Evolutionary conservation across 2,113 vertebrate genomes (phyloP), one percentile per base, ranked within the genome.

Genomic region (Rhabdomys dilectus): DNA sequence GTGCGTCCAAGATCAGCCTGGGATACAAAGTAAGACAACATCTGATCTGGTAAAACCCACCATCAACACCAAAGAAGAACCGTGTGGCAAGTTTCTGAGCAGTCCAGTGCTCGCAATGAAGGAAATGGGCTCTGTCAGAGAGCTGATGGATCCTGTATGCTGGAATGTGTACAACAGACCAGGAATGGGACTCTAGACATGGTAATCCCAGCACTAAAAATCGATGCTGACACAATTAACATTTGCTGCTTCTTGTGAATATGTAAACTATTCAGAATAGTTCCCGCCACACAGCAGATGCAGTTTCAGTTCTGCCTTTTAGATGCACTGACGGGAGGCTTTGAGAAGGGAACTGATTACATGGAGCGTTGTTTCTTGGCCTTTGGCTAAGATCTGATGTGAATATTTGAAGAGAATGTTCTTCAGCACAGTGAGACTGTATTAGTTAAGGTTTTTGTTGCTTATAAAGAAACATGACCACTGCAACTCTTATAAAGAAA

Each of bases 161-260:
- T 92, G 29, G 87, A 70, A 53, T 34, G 86, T 76, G 9, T 19
- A 72, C 60, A 81, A 51, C 58, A 62, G 56, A 70, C 51, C 51
- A 68, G 82, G 73, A 75, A 87, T 34, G n/a, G 76, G 92, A 48
- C 17, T n/a, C 45, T 77, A 91, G 39, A 53, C 53, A 58, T 26
- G 53, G 42, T 88, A n/a, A 93, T 62, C 80, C 78, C 19, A 91
- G 84, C 45, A 15, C 72, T 75, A 92, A 95, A 53, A 76, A 75
- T 11, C n/a, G 82, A 80, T 85, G 94, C 60, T 36, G 70, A 91
- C 17, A 64, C 17, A 81, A 75, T 78, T 89, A 84, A n/a, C 48
- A 39, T 16, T 86, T 86, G 62, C 68, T 70, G 53, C n/a, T 48
- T 31, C 51, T 88, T 88, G 82, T 48, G 36, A 88, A 76, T 87